Base-by-base conservation (phyloP, 1,140 invertebrate species). In the Aphelinus certus region DNA sequence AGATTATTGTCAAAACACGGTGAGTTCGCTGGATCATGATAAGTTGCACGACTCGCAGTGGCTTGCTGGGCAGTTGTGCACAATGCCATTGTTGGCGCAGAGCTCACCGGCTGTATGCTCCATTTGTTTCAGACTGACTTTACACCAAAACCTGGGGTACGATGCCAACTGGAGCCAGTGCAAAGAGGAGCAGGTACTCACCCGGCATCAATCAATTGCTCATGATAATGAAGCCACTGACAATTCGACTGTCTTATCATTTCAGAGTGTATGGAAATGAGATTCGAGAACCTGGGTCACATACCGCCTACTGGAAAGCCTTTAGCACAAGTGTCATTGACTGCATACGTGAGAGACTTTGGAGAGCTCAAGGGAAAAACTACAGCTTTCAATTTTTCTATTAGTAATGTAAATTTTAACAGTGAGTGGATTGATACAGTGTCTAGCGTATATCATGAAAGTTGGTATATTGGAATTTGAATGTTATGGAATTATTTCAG, bases 301-400 rank as follows among this genome's bases (percentile, higher is more conserved):
- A 65, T 70, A 46, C 76, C 78, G 55, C 71, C 76, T 2, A 2
- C 46, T 3, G 71, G 76, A 47, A 58, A 81, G 48, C 55, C 71
- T 1, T 69, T 80, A 49, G 75, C 76, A 51, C 78, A 82, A 74
- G 79, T 87, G 3, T 76, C 76, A 43, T 73, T 87, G 43, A 67
- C 69, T 5, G 81, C 84, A 43, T 87, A 87, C 61, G 78, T 85
- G 3, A 71, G 71, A 49, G 64, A 78, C 6, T 76, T 75, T 58
- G 75, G 77, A 1, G 65, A 56, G 57, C 51, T 58, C 5, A 53
- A 77, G 0, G 66, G 4, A 45, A 83, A 76, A 73, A 10, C 73
- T 3, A 87, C 84, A 45, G 84, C 85, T 4, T 86, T 87, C 26
- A 87, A 87, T 81, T 79, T 87, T 48, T 82, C 83, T 7, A 61